A percentile compares a stretch with the other conserved stretches of the same genome.
Conservation (phyloP, 2,888 invertebrate species). For the Lissocephala sabroskyi region DNA sequence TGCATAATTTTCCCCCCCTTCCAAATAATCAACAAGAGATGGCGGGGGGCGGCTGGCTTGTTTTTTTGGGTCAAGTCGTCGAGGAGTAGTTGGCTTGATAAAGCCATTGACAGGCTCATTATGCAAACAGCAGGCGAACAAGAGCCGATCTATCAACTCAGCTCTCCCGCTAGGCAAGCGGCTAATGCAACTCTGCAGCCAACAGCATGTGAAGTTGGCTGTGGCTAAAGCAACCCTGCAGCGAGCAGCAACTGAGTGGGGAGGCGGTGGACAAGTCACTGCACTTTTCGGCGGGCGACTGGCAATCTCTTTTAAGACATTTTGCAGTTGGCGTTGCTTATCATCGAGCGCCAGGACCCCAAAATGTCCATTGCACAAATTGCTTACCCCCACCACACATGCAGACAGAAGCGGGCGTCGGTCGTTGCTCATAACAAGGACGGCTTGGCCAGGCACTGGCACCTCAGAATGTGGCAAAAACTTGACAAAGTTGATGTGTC, state of each 20-base stretch:
- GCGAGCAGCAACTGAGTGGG: neutral
- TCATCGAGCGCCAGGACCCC: slow-evolving; percentile 30
- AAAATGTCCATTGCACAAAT: slow-evolving; percentile 61
- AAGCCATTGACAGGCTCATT: slow-evolving; percentile 57
- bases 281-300: slow-evolving; percentile 30
- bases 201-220: slow-evolving; percentile 1
- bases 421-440: slow-evolving; percentile 55
- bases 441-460: slow-evolving; percentile 25
- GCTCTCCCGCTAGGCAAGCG: neutral
- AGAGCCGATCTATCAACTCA: too few relatives aligned
- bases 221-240: slow-evolving; percentile 13
- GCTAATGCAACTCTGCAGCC: slow-evolving; percentile 15
- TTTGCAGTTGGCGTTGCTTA: slow-evolving; percentile 57
- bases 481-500: slow-evolving; percentile 62
- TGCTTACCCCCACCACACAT: slow-evolving; percentile 44
- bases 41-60: too few relatives aligned
- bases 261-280: slow-evolving; percentile 36
- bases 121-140: slow-evolving; percentile 18
- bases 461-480: slow-evolving; percentile 36
- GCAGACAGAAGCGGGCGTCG: slow-evolving; percentile 13
- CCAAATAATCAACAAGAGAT: neutral
- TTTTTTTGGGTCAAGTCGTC: slow-evolving; percentile 40
- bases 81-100: slow-evolving; percentile 51
- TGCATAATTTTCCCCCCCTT: slow-evolving; percentile 51
- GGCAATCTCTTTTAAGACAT: slow-evolving; percentile 57